Percentiles rank a stretch among this genome's conserved stretches.
phyloP scores from a whole-genome alignment of 2,888 invertebrate genomes.

The Aspidiotus rigidus region DNA sequence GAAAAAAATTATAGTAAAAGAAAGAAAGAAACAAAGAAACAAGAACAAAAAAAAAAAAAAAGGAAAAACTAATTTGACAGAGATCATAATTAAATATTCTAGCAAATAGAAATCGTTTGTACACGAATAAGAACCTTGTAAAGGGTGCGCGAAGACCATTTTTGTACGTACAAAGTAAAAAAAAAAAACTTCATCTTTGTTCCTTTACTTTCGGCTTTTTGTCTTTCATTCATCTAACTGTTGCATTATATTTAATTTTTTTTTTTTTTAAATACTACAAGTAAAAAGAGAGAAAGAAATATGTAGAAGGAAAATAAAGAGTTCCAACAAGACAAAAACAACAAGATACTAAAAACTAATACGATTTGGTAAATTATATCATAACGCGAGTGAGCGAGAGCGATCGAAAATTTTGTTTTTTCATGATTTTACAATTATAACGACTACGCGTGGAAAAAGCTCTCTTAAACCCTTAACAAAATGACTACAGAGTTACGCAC shows the following conservation, averaged over 20 bases:
- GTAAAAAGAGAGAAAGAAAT: no score
- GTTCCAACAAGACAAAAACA: no score
- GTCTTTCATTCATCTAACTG: no score
- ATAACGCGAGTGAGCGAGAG: no score
- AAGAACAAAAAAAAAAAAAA: background rate
- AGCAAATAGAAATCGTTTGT: background rate
- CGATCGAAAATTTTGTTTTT: no score
- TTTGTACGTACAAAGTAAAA: background rate
- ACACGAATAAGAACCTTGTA: no score
- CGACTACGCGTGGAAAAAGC: background rate
- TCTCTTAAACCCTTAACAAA: background rate
- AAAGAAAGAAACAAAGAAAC: no score
- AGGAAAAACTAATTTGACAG: background rate
- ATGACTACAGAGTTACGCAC: background rate
- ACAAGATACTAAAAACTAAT: background rate
- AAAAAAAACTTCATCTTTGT: background rate
- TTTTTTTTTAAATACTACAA: background rate
- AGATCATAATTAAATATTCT: constrained; percentile 1
- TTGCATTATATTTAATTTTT: background rate
- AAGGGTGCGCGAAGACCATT: background rate
- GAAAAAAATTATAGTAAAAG: no score
- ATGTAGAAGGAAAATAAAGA: no score
- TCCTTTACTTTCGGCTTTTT: background rate
- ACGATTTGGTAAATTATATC: background rate
- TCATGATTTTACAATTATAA: background rate